These are phyloP conservation scores for Drosophila nigromelanica DNA, from an alignment of 1,140 invertebrate species.

Conservation along the genomic window DNA sequence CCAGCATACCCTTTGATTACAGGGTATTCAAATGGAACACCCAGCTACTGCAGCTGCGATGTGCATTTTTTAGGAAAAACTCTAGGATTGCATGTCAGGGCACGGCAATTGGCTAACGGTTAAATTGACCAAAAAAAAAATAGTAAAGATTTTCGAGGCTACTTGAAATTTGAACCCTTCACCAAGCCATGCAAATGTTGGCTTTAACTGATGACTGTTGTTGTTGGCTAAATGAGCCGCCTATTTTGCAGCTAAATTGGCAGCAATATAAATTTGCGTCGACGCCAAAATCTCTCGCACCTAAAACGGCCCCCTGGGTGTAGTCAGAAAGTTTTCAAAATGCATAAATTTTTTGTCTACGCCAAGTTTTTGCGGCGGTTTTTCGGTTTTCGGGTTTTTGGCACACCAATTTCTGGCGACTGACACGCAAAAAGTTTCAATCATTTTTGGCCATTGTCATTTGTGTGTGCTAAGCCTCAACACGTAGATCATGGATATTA, in stretches of 20 bases:
- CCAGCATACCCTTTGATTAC: background rate
- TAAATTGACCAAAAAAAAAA: constrained; percentile 24
- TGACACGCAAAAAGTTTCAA: constrained; percentile 62
- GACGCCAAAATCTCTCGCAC: constrained; percentile 33
- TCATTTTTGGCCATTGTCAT: constrained; percentile 56
- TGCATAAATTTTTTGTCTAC: constrained; percentile 60
- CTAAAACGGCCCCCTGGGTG: constrained; percentile 63
- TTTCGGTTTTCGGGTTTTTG: constrained; percentile 32
- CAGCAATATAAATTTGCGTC: constrained; percentile 43
- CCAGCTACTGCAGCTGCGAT: constrained; percentile 11
- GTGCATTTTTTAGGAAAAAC: background rate
- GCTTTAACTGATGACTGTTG: constrained; percentile 15
- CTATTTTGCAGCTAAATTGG: constrained; percentile 46
- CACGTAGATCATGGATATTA: constrained; percentile 53
- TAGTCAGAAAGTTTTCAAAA: constrained; percentile 66
- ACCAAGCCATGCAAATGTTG: background rate
- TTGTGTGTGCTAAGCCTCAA: constrained; percentile 42
- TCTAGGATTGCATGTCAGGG: constrained; percentile 18
- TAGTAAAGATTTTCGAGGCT: background rate
- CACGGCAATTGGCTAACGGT: constrained; percentile 34
- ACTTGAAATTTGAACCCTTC: background rate
- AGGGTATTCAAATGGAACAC: background rate
- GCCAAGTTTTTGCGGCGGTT: constrained; percentile 19
- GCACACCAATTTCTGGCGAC: constrained; percentile 37
- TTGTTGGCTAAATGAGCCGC: constrained; percentile 1